Base-by-base conservation (phyloP, 2,888 invertebrate genomes). In the Apamea anceps region DNA sequence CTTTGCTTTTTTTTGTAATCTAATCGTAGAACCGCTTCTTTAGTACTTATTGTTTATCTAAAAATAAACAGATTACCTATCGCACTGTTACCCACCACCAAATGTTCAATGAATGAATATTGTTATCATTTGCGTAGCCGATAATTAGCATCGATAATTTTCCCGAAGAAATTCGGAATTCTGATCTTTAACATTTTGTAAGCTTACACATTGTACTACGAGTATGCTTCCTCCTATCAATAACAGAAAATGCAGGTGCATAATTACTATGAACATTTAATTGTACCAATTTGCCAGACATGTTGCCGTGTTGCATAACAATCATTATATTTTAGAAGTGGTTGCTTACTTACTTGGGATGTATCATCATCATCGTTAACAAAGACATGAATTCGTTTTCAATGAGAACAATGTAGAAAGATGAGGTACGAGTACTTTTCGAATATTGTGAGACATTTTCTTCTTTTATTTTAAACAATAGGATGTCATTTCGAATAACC, bases 401-500 rank as follows among this genome's bases (percentile, higher is more conserved):
- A 45, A n/a, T 54, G 8, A 71, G 28, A 71, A 54, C 37, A 32
- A 51, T 28, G 10, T 42, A 42, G 5, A 54, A 28, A 66, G 21
- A 32, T 75, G 45, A 21, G 15, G 5, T 51, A 32, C 32, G 32
- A 32, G 32, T 32, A 15, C 5, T 66, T 72, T 28, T 42, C 13
- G 15, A 62, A 63, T 67, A 62, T 42, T 63, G 5, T 45, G n/a
- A 45, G 28, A 25, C 15, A 62, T 85, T 75, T 85, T 81, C 81
- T 77, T 76, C 45, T 67, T 75, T 65, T 82, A 77, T 72, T 71
- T 63, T 71, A 57, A 75, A 82, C 81, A 88, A 85, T 77, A 75
- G 72, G 75, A 84, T 82, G 77, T 87, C 73, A 85, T 84, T 86
- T 85, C 77, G 72, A 86, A 85, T 82, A 87, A 85, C 75, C 81